A percentile compares a stretch with the other conserved stretches of the same genome.
phyloP scores from a whole-genome alignment of 2,113 vertebrate species.

The Junco hyemalis region DNA sequence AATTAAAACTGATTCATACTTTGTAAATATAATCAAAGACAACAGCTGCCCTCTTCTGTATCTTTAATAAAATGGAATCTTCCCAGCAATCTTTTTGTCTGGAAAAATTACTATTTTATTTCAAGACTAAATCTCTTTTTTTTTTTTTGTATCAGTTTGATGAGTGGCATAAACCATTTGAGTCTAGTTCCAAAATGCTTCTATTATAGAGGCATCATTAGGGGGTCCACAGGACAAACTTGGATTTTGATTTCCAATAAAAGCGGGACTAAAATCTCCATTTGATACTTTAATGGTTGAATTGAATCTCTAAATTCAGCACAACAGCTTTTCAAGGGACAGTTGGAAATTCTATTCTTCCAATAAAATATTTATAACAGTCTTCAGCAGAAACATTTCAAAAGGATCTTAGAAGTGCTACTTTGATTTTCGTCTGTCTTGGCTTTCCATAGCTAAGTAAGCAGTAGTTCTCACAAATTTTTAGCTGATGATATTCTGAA shows the following conservation, averaged over 20 bases:
- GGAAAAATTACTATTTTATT: slow-evolving; percentile 11
- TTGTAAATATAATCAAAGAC: slow-evolving; percentile 39
- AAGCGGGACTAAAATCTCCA: neutral
- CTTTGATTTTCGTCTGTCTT: neutral
- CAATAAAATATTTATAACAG: slow-evolving; percentile 36
- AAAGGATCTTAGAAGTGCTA: neutral
- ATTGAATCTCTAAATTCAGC: slow-evolving; percentile 21
- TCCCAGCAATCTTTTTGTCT: neutral
- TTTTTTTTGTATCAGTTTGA: neutral
- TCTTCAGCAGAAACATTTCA: neutral
- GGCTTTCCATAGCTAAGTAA: neutral
- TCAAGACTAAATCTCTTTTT: neutral
- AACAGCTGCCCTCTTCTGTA: slow-evolving; percentile 37
- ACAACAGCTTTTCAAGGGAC: neutral
- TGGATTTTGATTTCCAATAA: slow-evolving; percentile 49
- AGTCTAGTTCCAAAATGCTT: neutral
- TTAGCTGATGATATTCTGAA: neutral
- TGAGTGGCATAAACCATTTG: neutral
- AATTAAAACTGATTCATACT: slow-evolving; percentile 25
- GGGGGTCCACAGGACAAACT: neutral
- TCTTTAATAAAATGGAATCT: neutral
- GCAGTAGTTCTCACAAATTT: neutral
- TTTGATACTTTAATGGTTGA: slow-evolving; percentile 25
- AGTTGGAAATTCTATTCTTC: neutral
- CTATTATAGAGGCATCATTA: neutral